Evolutionary conservation across 1,140 invertebrate species (phyloP).

Genomic region (Diabrotica undecimpunctata): DNA sequence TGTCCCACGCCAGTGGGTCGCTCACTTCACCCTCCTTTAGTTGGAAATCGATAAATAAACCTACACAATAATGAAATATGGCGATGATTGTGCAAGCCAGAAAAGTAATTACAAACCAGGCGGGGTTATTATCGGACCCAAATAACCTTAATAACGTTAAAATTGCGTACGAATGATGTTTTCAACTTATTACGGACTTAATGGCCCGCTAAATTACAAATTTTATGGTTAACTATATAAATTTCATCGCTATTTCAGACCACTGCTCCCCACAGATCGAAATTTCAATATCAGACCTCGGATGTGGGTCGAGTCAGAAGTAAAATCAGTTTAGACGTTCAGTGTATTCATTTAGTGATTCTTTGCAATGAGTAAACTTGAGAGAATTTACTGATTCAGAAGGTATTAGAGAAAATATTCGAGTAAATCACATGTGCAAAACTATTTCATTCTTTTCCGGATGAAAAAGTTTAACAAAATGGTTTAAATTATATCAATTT

Average conservation of each 20-base stretch:
- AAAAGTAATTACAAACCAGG: constrained; percentile 32
- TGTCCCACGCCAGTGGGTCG: not conserved
- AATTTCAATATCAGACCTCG: not conserved
- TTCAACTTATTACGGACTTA: constrained; percentile 38
- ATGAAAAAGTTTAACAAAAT: too few relatives aligned
- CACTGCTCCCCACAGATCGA: not conserved
- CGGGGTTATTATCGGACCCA: constrained; percentile 30
- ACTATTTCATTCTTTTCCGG: too few relatives aligned
- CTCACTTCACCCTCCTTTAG: not conserved
- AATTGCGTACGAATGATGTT: constrained; percentile 38
- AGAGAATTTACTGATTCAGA: too few relatives aligned
- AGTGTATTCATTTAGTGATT: too few relatives aligned
- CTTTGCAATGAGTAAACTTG: too few relatives aligned
- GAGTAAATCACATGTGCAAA: too few relatives aligned
- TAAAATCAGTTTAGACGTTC: too few relatives aligned
- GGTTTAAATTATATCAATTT: too few relatives aligned
- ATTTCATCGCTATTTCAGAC: constrained; percentile 14
- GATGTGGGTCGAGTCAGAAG: not conserved
- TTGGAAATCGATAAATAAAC: constrained; percentile 18
- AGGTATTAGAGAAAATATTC: too few relatives aligned
- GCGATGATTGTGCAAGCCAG: constrained; percentile 36
- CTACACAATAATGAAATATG: constrained; percentile 30
- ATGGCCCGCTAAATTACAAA: constrained; percentile 41
- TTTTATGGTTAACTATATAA: constrained; percentile 33
- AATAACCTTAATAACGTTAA: constrained; percentile 36